These are phyloP conservation scores for Lerista edwardsae DNA, from an alignment of 2,797 vertebrate species.

Conservation along the genomic window DNA sequence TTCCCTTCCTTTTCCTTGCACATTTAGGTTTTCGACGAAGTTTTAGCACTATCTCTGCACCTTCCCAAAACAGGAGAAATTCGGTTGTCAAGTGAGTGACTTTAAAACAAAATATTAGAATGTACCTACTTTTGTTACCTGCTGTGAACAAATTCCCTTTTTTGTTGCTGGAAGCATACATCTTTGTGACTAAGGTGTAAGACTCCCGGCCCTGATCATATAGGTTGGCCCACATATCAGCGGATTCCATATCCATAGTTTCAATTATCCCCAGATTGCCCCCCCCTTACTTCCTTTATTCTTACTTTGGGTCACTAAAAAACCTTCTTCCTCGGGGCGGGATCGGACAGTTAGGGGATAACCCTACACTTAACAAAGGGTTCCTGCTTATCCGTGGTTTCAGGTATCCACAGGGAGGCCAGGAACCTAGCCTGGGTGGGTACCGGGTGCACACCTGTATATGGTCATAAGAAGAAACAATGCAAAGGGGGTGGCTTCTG, in stretches of 20 bases:
- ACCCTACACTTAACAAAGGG: too few species aligned
- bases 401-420: too few species aligned
- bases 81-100: constrained; percentile 84
- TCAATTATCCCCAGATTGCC: too few species aligned
- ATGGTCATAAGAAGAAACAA: neutral
- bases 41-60: constrained; percentile 89
- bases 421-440: too few species aligned
- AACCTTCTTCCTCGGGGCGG: too few species aligned
- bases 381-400: too few species aligned
- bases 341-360: too few species aligned
- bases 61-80: constrained; percentile 83
- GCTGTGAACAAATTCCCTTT: neutral
- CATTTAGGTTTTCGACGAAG: constrained; percentile 90
- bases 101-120: neutral
- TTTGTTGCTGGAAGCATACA: neutral
- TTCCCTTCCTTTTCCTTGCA: constrained; percentile 21
- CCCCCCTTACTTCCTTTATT: too few species aligned
- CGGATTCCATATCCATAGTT: too few species aligned
- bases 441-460: too few species aligned
- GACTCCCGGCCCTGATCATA: neutral
- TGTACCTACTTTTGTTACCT: neutral
- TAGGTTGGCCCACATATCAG: too few species aligned
- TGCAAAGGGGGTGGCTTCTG: neutral
- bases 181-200: neutral
- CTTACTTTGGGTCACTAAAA: too few species aligned